Evolutionary conservation across 2,797 vertebrate species (phyloP).

Genomic region (Graptemys geographica): DNA sequence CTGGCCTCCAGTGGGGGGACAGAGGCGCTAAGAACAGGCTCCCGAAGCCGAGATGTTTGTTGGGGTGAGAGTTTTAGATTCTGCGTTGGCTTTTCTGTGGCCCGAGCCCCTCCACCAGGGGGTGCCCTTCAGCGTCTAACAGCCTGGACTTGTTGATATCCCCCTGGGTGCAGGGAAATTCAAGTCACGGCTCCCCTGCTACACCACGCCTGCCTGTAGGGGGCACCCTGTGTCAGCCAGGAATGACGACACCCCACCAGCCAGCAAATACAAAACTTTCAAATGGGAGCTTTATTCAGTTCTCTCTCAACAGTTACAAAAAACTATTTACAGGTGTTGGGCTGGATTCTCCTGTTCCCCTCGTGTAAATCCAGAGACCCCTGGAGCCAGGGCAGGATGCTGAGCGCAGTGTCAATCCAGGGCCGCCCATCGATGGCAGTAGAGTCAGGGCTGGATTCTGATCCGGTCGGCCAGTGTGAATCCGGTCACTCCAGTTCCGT

Average conservation of each 20-base stretch:
- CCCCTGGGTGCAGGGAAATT: background rate
- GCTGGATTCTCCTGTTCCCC: background rate
- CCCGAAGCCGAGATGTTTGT: no score
- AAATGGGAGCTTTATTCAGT: background rate
- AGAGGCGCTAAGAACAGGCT: background rate
- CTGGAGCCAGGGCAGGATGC: background rate
- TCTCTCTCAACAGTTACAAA: background rate
- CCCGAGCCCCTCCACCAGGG: background rate
- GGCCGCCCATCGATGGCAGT: background rate
- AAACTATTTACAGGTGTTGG: background rate
- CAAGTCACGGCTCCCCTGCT: background rate
- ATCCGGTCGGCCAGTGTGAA: background rate
- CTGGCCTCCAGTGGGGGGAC: background rate
- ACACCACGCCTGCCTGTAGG: accelerated
- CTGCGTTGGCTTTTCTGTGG: background rate
- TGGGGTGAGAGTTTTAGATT: background rate
- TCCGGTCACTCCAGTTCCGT: background rate
- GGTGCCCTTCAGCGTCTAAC: background rate
- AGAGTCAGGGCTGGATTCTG: background rate
- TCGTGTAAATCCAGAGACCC: background rate
- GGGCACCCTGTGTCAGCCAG: background rate
- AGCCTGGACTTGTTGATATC: background rate
- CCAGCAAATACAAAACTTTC: background rate
- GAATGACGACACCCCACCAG: accelerated
- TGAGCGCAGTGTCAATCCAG: background rate